Evolutionary conservation across 2,888 invertebrate species (phyloP), one percentile per base, ranked within the genome.

Genomic region (Tenthredo distinguenda): DNA sequence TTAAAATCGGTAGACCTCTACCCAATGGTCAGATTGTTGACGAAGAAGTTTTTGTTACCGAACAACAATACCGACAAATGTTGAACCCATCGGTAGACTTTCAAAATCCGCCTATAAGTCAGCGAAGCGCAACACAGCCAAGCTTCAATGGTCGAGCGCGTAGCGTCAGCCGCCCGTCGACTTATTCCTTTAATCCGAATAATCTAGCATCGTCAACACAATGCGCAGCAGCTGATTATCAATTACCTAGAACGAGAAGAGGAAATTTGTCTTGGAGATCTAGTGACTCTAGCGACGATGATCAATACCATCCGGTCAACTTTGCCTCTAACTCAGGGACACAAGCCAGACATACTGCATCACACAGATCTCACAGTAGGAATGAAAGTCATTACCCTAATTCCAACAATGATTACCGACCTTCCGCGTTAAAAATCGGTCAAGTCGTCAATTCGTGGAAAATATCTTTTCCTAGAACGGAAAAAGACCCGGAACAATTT

Each of bases 401-500:
- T 6, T 31, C 43, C 1, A 74, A 9, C 3, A 40, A 18, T 12
- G 34, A 31, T 77, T 31, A 18, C 5, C 50, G 55, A 77, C 77
- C 50, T 15, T 31, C 62, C 2, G 18, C 81, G 6, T 12, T 62
- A 40, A 81, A 81, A 86, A 87, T 87, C 7, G 86, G 87, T 18
- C 77, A 71, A 71, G 85, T 86, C 9, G 87, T 87, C 15, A 84
- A 84, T 47, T 86, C 68, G 9, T 87, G 87, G 86, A 87, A 87
- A 87, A 84, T 87, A 0, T 62, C 62, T 15, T 87, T 84, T n/a
- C 86, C 86, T 1, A 86, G 47, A 43, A 85, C 87, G 5, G 87
- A 87, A 76, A 86, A 74, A 74, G 86, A 87, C 18, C 86, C 86
- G 0, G 87, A 86, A 5, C 84, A 86, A 82, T 86, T 86, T 21